Percentiles rank a stretch among this genome's conserved stretches.
Conservation (phyloP, 2,797 vertebrate genomes). For the Peromyscus nudipes region DNA sequence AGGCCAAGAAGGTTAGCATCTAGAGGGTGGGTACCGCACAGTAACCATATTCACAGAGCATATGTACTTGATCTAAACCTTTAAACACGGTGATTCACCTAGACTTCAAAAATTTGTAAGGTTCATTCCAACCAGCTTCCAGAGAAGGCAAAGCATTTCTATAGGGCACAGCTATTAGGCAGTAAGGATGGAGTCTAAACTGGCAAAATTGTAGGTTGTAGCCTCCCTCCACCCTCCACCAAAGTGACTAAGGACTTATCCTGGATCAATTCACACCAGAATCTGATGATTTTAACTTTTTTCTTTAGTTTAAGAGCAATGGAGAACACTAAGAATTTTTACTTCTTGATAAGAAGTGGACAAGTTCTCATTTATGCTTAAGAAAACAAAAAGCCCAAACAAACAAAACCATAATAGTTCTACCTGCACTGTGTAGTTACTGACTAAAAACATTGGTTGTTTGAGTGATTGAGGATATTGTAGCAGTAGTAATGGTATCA, state of each 20-base stretch:
- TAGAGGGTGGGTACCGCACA: fast-evolving
- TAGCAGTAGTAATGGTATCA: neutral
- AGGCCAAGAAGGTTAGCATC: neutral
- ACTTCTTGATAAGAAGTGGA: neutral
- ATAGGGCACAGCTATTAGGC: neutral
- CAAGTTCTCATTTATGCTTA: neutral
- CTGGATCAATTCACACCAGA: neutral
- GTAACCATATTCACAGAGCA: too few relatives aligned
- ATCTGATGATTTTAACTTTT: neutral
- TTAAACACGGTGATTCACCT: neutral
- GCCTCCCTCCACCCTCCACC: too few relatives aligned
- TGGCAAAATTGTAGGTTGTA: neutral
- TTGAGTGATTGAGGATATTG: neutral
- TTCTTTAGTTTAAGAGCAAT: neutral
- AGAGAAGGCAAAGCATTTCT: neutral
- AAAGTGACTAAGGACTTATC: neutral
- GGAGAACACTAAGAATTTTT: neutral
- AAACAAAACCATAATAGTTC: neutral
- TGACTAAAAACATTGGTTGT: neutral
- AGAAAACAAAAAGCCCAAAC: neutral
- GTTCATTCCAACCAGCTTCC: neutral
- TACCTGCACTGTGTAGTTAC: neutral
- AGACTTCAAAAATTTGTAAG: neutral
- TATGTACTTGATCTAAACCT: neutral
- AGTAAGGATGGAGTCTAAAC: neutral